A percentile compares a stretch with the other conserved stretches of the same genome.
Evolutionary conservation across 2,797 vertebrate genomes (phyloP).

Genomic region (Sebastiscus albofasciatus): DNA sequence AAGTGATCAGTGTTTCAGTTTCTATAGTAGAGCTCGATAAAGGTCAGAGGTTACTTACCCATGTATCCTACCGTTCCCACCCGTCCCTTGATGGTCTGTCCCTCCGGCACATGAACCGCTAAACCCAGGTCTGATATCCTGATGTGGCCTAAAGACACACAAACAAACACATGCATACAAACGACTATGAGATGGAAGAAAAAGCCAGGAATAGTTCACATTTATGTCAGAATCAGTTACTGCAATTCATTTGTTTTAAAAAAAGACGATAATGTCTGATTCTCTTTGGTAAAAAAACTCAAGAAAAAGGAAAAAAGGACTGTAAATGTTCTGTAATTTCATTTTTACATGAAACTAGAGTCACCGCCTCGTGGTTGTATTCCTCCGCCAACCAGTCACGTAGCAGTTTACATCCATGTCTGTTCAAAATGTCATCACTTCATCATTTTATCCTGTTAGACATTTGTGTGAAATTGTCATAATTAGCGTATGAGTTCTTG

Average conservation of each 20-base stretch:
- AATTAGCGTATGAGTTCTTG: too few species aligned
- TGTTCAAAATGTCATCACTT: too few species aligned
- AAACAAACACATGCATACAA: background rate
- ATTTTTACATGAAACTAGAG: background rate
- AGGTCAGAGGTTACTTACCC: constrained; percentile 80
- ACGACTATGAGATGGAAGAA: background rate
- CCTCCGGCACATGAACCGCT: constrained; percentile 92
- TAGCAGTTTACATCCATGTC: too few species aligned
- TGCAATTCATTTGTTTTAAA: too few species aligned
- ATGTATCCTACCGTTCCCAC: constrained; percentile 99
- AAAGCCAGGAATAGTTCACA: background rate
- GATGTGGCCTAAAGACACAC: constrained; percentile 89
- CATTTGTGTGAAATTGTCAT: too few species aligned
- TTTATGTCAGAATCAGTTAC: background rate
- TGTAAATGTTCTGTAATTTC: background rate
- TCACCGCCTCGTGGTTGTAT: too few species aligned
- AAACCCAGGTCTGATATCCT: constrained; percentile 97
- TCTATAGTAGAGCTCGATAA: background rate
- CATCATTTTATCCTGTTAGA: too few species aligned
- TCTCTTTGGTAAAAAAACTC: too few species aligned
- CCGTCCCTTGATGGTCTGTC: constrained; percentile 94
- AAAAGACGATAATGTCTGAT: too few species aligned
- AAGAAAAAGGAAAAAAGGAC: background rate
- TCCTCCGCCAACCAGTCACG: too few species aligned
- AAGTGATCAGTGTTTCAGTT: background rate